phyloP scores from a whole-genome alignment of 2,888 invertebrate species.

The Phrixothrix hirtus region DNA sequence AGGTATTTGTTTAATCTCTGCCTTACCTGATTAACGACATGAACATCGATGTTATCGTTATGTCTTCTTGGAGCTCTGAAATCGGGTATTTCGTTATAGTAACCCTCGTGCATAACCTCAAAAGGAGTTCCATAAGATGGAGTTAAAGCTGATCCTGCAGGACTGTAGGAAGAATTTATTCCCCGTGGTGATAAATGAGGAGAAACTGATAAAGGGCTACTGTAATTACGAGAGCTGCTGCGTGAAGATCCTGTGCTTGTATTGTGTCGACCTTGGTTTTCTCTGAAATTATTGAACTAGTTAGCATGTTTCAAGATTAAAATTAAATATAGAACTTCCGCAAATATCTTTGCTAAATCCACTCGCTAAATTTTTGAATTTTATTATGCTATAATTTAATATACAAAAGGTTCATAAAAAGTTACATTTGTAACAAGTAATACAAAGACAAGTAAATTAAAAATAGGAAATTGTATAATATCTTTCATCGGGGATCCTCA shows the following conservation, averaged over 20 bases:
- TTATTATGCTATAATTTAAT: no score
- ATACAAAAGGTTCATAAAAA: background rate
- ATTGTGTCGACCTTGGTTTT: constrained; percentile 47
- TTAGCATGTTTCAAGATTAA: no score
- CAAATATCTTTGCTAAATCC: no score
- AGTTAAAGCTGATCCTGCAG: constrained; percentile 54
- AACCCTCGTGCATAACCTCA: constrained; percentile 34
- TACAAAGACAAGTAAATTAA: background rate
- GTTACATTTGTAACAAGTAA: background rate
- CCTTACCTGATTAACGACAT: constrained; percentile 65
- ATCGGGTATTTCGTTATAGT: constrained; percentile 40
- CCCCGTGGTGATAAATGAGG: constrained; percentile 54
- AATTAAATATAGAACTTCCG: no score
- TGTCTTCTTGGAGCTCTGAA: constrained; percentile 11
- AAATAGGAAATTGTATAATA: constrained; percentile 4
- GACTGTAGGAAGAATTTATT: constrained; percentile 54
- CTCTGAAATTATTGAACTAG: constrained; percentile 44
- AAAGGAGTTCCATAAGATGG: constrained; percentile 52
- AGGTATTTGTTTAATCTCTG: no score
- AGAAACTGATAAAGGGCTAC: constrained; percentile 54
- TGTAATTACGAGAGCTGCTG: constrained; percentile 53
- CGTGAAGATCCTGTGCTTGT: constrained; percentile 59
- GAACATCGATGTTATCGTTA: constrained; percentile 44
- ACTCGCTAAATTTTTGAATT: no score
- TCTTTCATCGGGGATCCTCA: no score